Evolutionary conservation across 2,888 invertebrate genomes (phyloP).

Genomic region (Sycophila texana): DNA sequence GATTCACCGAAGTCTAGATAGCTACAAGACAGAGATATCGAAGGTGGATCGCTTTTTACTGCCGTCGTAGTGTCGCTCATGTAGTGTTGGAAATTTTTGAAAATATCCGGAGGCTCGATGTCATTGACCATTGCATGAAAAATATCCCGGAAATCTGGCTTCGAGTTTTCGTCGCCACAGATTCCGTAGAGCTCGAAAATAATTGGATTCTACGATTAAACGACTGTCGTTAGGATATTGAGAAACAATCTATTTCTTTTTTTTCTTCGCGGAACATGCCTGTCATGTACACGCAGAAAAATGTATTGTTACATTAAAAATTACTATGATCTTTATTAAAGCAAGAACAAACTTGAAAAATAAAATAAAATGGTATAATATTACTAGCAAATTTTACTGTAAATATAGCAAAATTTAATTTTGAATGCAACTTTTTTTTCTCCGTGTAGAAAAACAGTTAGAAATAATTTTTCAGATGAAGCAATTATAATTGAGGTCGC

Average conservation of each 20-base stretch:
- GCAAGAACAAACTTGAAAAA: too few species aligned
- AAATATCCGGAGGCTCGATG: slow-evolving; percentile 16
- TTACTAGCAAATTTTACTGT: neutral
- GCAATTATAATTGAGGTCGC: too few species aligned
- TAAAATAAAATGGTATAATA: neutral
- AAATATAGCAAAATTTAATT: neutral
- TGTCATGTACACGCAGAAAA: too few species aligned
- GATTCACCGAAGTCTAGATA: slow-evolving; percentile 71
- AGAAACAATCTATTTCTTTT: too few species aligned
- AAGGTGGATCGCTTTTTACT: slow-evolving; percentile 57
- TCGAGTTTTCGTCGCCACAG: slow-evolving; percentile 36
- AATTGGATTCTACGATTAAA: slow-evolving; percentile 67
- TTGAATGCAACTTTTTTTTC: too few species aligned
- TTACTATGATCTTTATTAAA: too few species aligned
- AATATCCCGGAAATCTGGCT: neutral
- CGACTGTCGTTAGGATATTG: neutral
- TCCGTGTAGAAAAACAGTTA: too few species aligned
- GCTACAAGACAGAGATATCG: slow-evolving; percentile 66
- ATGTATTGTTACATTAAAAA: too few species aligned
- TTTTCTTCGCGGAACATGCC: too few species aligned
- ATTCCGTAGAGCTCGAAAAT: slow-evolving; percentile 67
- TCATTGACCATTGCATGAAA: slow-evolving; percentile 31
- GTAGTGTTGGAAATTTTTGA: slow-evolving; percentile 67
- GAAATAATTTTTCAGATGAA: neutral
- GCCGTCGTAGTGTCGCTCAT: slow-evolving; percentile 63